A percentile compares a stretch with the other conserved stretches of the same genome.
These are phyloP conservation scores for Microdon myrmicae DNA, from an alignment of 2,888 invertebrate genomes.

Conservation along the genomic window DNA sequence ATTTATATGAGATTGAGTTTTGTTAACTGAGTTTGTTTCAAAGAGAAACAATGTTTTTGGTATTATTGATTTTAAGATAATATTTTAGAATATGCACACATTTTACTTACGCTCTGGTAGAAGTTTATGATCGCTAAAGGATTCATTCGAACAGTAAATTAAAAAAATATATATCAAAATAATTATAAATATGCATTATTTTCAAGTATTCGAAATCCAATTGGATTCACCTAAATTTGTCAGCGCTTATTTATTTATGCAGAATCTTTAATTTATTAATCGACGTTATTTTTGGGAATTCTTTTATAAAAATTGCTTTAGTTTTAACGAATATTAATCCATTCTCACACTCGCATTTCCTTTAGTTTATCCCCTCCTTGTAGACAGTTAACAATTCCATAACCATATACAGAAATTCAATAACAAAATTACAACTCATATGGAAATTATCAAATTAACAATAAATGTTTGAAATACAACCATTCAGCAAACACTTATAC, in stretches of 20 bases:
- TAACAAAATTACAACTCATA: conserved; percentile 21
- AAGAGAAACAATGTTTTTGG: conserved; percentile 13
- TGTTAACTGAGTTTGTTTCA: conserved; percentile 25
- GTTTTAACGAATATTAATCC: too few relatives aligned
- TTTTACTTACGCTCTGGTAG: conserved; percentile 48
- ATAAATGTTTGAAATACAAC: conserved; percentile 32
- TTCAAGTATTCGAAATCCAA: conserved; percentile 33
- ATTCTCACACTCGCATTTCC: conserved; percentile 15
- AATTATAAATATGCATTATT: conserved; percentile 33
- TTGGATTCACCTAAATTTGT: conserved; percentile 31
- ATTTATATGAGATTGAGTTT: conserved; percentile 40
- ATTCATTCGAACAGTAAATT: neutral
- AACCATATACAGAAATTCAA: conserved; percentile 36
- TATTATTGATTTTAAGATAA: conserved; percentile 11
- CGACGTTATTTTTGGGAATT: conserved; percentile 7
- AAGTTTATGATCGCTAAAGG: conserved; percentile 49
- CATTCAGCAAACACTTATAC: conserved; percentile 35
- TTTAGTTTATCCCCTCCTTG: conserved; percentile 27
- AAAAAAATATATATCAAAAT: conserved; percentile 18
- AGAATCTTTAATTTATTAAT: neutral
- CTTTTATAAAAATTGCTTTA: too few relatives aligned
- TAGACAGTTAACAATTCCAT: conserved; percentile 42
- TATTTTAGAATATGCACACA: conserved; percentile 46
- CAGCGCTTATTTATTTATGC: conserved; percentile 31
- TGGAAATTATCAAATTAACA: conserved; percentile 18